Conservation (phyloP, 1,140 invertebrate species). For the Drosophila elegans region DNA sequence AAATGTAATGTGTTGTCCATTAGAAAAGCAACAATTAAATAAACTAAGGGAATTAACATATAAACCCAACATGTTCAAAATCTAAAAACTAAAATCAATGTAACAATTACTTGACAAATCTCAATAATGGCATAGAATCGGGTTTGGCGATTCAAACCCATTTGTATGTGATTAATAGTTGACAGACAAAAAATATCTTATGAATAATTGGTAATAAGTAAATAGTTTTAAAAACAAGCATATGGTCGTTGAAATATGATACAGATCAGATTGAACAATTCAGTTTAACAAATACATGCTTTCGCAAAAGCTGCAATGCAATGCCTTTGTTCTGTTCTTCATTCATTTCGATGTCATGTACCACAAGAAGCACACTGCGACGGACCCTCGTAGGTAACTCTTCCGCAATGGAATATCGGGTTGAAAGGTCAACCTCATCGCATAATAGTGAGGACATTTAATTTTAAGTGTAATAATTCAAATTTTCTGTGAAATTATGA, state of each 20-base stretch:
- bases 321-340: conserved; percentile 20
- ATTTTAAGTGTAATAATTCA: conserved; percentile 8
- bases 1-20: conserved; percentile 38
- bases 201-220: conserved; percentile 50
- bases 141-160: conserved; percentile 20
- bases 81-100: conserved; percentile 36
- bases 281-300: conserved; percentile 23
- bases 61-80: conserved; percentile 48
- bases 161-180: conserved; percentile 36
- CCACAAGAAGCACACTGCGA: conserved; percentile 9
- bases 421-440: conserved; percentile 3
- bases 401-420: conserved; percentile 5
- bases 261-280: conserved; percentile 20
- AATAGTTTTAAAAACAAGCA: conserved; percentile 38
- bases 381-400: neutral
- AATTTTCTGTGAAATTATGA: conserved; percentile 13
- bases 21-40: conserved; percentile 35
- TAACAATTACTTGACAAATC: conserved; percentile 25
- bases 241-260: conserved; percentile 32
- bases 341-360: conserved; percentile 1
- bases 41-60: conserved; percentile 40
- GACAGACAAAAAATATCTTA: conserved; percentile 42
- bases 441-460: conserved; percentile 5
- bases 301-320: neutral
- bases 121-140: conserved; percentile 36